Evolutionary conservation across 2,797 vertebrate genomes (phyloP), one percentile per base, ranked within the genome.

Genomic region (Antennarius maculatus): DNA sequence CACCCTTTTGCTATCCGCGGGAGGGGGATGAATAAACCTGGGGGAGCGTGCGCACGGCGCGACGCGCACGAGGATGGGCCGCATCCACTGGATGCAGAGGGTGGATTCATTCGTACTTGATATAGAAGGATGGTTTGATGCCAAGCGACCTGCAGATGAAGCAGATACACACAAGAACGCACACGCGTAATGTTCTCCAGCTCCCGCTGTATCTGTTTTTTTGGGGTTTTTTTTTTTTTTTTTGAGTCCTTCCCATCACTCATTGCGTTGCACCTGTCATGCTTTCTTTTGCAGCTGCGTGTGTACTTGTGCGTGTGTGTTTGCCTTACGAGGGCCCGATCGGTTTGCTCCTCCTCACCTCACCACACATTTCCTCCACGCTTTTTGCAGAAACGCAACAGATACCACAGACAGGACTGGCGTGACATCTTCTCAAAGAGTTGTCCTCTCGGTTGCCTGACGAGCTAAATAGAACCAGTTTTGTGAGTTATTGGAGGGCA

Each of bases 1-100:
- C 84, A 78, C 73, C 79, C 70, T 61, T 64, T 7, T n/a, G 76
- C 85, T 76, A 80, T 87, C 88, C 83, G 74, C 79, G 17, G n/a
- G n/a, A n/a, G 23, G 1, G 87, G 87, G 83, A 84, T 81, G 87
- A 86, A 89, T 87, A 88, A 89, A 88, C 83, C 23, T 86, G 76
- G 31, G 82, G 82, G 80, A 84, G 77, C 28, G 45, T 23, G 23
- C 53, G 66, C 31, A 73, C 54, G 61, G 66, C 61, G 63, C 52
- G 68, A 66, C 1, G n/a, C 56, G 47, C 62, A 60, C 60, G 67
- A 52, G 29, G 49, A 23, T 54, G 76, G 52, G 47, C 37, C 41
- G 46, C 18, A 16, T 6, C 54, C 46, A 42, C 47, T 34, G 12
- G 43, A 45, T 37, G 61, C 67, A 16, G 54, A 61, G 64, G 76